Base-by-base conservation (phyloP, 1,140 invertebrate species). In the Penaeus japonicus region DNA sequence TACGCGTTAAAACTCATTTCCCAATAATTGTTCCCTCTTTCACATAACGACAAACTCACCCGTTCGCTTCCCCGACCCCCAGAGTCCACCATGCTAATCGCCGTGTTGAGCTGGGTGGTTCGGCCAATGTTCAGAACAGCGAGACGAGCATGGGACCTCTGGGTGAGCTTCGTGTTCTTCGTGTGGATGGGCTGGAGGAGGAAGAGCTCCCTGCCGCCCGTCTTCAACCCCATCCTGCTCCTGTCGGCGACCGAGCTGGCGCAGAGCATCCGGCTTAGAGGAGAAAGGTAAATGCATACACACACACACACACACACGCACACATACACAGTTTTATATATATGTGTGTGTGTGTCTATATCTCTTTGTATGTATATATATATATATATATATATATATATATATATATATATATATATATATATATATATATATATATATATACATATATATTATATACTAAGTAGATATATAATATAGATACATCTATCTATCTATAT, bases 141-240 rank as follows among this genome's bases (percentile, higher is more conserved):
- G 53, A 27, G 85, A 39, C 53, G 80, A 30, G 15, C 79, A 2
- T 90, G 86, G 81, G 89, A 90, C 75, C 20, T 5, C 0, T 77
- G 75, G 18, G 89, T 90, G 35, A 86, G 39, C 27, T 15, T 81
- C 1, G 35, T 84, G 5, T 87, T 90, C 27, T 39, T 62, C 18
- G 15, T 84, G 20, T 57, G 85, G 27, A 70, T 81, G 17, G 86
- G 85, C 0, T 90, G 86, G 77, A 78, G 82, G 75, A 84, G 84
- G 22, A 90, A 78, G 54, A 85, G 70, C 10, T 22, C 78, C 1
- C 81, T 91, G n/a, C 90, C 90, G 4, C 89, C 90, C 0, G 89
- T 91, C 17, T 89, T 89, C 87, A 89, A 90, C 65, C 85, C 89
- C 18, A 57, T 81, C 27, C 79, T 91, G 39, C 73, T 91, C 22